Percentiles rank a stretch among this genome's conserved stretches.
phyloP scores from a whole-genome alignment of 1,140 invertebrate genomes.

The Danaus melanippus region DNA sequence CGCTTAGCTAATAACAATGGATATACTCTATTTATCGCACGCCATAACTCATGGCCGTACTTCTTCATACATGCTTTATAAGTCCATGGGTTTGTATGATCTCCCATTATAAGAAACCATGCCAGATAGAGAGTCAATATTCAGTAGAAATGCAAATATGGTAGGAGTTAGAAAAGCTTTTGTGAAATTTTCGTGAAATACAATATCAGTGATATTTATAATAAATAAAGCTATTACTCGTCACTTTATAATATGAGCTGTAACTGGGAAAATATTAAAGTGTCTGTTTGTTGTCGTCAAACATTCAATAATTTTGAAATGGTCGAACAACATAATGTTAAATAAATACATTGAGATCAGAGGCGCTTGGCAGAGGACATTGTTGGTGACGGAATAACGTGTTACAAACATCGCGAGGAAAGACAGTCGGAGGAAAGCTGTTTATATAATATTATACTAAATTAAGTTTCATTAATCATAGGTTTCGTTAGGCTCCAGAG shows the following conservation, averaged over 20 bases:
- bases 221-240: neutral
- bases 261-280: neutral
- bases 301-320: conserved; percentile 6
- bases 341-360: conserved; percentile 20
- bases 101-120: neutral
- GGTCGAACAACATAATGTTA: conserved; percentile 13
- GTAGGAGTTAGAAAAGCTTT: too few relatives aligned
- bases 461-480: too few relatives aligned
- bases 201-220: too few relatives aligned
- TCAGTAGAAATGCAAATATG: too few relatives aligned
- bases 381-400: conserved; percentile 41
- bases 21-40: conserved; percentile 19
- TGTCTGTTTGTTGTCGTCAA: too few relatives aligned
- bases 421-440: too few relatives aligned
- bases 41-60: conserved; percentile 11
- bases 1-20: conserved; percentile 31
- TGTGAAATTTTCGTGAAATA: too few relatives aligned
- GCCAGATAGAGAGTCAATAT: too few relatives aligned
- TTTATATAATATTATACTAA: too few relatives aligned
- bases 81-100: conserved; percentile 5
- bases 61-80: conserved; percentile 13
- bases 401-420: conserved; percentile 18
- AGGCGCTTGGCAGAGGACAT: conserved; percentile 13
- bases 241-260: neutral
- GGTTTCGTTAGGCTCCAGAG: too few relatives aligned